These are phyloP conservation scores for Aphis gossypii DNA, from an alignment of 1,140 invertebrate genomes.

Conservation along the genomic window DNA sequence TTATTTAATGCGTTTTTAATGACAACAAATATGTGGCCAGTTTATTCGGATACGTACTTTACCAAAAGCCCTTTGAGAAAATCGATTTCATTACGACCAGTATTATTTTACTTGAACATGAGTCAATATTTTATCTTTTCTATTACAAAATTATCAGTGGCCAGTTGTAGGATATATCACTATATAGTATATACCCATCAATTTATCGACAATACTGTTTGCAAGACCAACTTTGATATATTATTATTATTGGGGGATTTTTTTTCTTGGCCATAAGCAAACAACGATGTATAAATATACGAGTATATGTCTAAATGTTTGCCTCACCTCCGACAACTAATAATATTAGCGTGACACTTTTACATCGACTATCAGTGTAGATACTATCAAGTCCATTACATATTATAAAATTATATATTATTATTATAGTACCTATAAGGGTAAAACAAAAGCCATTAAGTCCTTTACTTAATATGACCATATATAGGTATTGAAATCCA, in stretches of 20 bases:
- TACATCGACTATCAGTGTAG: too few relatives aligned
- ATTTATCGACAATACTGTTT: background rate
- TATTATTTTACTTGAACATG: background rate
- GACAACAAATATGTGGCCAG: background rate
- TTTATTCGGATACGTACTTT: background rate
- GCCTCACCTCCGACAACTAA: too few relatives aligned
- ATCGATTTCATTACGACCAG: background rate
- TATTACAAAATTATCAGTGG: too few relatives aligned
- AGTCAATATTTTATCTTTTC: background rate
- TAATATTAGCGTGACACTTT: too few relatives aligned
- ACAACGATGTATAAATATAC: too few relatives aligned
- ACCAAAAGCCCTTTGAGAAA: background rate
- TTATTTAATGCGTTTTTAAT: background rate
- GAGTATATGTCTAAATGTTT: too few relatives aligned
- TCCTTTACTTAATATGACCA: background rate
- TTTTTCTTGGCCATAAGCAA: background rate
- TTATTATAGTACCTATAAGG: too few relatives aligned
- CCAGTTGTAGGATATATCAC: background rate
- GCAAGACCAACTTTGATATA: background rate
- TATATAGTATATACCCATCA: background rate
- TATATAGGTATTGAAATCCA: background rate
- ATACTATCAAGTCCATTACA: too few relatives aligned
- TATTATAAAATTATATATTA: too few relatives aligned
- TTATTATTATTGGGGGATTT: background rate
- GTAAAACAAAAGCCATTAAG: background rate